Conservation (phyloP, 2,113 vertebrate genomes). For the Conger conger region DNA sequence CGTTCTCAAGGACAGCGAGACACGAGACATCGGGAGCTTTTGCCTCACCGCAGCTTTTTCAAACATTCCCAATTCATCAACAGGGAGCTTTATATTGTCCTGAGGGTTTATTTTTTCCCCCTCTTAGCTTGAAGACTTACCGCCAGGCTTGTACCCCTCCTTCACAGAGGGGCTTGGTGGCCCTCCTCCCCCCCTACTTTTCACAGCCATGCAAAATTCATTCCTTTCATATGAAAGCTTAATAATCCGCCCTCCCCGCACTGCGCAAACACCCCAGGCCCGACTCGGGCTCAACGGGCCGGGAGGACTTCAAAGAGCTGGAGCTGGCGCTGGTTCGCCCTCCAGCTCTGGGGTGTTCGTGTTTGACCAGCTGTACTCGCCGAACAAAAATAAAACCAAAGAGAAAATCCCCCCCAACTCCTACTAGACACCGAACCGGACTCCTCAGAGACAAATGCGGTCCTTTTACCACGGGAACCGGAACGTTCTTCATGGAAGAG, state of each 20-base stretch:
- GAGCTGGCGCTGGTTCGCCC: background rate
- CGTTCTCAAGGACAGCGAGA: background rate
- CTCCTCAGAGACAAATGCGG: background rate
- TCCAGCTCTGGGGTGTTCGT: background rate
- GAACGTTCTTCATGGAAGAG: background rate
- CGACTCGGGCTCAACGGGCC: background rate
- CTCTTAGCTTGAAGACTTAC: background rate
- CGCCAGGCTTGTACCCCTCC: background rate
- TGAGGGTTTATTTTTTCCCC: background rate
- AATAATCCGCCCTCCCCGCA: background rate
- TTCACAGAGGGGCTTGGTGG: background rate
- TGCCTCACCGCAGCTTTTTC: too few species aligned
- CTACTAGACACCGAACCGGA: background rate
- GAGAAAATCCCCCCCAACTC: background rate
- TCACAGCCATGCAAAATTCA: background rate
- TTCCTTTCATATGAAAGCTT: background rate
- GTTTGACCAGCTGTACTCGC: slow-evolving; percentile 13
- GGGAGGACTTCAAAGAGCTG: slow-evolving; percentile 8
- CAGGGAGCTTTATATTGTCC: background rate
- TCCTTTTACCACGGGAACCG: background rate
- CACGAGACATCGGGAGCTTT: background rate
- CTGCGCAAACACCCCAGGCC: background rate
- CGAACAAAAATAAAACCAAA: slow-evolving; percentile 1
- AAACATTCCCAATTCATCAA: background rate
- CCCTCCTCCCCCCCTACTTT: background rate